Evolutionary conservation across 1,140 invertebrate species (phyloP).

Genomic region (Stratiolaelaps scimitus): DNA sequence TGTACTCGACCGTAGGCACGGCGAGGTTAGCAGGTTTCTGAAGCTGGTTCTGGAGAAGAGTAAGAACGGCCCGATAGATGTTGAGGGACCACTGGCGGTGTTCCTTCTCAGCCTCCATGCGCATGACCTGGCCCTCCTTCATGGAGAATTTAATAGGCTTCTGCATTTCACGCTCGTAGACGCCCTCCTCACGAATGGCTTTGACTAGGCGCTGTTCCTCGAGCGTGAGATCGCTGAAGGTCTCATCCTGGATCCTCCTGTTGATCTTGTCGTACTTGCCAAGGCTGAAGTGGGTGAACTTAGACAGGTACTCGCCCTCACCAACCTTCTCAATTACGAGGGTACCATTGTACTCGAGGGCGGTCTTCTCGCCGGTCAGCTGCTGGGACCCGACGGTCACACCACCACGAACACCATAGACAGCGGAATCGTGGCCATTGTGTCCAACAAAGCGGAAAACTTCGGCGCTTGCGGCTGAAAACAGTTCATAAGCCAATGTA

Average conservation of each 20-base stretch:
- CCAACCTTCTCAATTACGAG: conserved; percentile 4
- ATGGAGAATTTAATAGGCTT: conserved; percentile 22
- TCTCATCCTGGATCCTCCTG: conserved; percentile 15
- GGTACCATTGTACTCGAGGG: conserved; percentile 23
- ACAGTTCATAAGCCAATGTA: background rate
- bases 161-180: conserved; percentile 18
- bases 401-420: conserved; percentile 17
- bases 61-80: conserved; percentile 12
- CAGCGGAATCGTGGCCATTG: background rate
- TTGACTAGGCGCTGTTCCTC: conserved; percentile 20
- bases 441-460: conserved; percentile 22
- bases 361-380: conserved; percentile 15
- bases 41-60: conserved; percentile 25
- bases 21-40: background rate
- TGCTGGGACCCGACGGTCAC: conserved; percentile 14
- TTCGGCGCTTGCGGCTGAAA: conserved; percentile 16
- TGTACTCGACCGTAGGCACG: conserved; percentile 13
- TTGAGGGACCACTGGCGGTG: conserved; percentile 24
- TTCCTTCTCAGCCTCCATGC: conserved; percentile 8
- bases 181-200: background rate
- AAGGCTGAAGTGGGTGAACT: conserved; percentile 25
- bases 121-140: conserved; percentile 7
- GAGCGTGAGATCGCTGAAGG: conserved; percentile 21
- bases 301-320: conserved; percentile 9
- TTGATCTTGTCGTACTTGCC: conserved; percentile 22